Base-by-base conservation (phyloP, 2,888 invertebrate genomes). In the Platycnemis pennipes region DNA sequence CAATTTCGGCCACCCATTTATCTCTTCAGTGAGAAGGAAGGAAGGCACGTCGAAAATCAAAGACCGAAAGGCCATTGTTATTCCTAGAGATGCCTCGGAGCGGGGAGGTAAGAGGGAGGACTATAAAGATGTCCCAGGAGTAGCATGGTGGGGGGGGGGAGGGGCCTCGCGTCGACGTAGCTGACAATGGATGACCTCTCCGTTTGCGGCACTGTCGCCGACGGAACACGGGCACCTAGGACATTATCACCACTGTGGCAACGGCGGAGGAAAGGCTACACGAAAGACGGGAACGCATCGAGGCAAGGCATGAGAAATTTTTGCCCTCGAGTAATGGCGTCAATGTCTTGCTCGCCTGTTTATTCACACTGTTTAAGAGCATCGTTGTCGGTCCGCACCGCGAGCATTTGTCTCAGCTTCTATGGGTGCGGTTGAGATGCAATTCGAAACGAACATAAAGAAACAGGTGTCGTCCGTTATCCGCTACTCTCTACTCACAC, bases 161-260 rank as follows among this genome's bases (percentile, higher is more conserved):
- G 37, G 26, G 77, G 26, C 37, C 37, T 16, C 77, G 77, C 13
- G 31, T 31, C 37, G 77, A 77, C 77, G n/a, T 8, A 1, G 77
- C 77, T 37, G 77, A 77, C 77, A 77, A 77, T 77, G 37, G 77
- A 77, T 37, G 77, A 63, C 63, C 63, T 63, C 26, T 26, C 13
- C 19, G 49, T 11, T 16, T 19, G 63, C 37, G 37, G 31, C 37
- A 37, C 11, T 63, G 77, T 31, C 77, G 77, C 77, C 77, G 77
- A 16, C 2, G 77, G 77, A 77, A 77, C 77, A 77, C 31, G 77
- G 37, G 49, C 49, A 49, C 13, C 8, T 13, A 49, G 13, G 49
- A 31, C 69, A 77, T 77, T 77, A 77, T 77, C 77, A 77, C 77
- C 77, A 77, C 4, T 37, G 16, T 77, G 77, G 77, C 31, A 77